Evolutionary conservation across 2,888 invertebrate species (phyloP).

Genomic region (Gonocerus acuteangulatus): DNA sequence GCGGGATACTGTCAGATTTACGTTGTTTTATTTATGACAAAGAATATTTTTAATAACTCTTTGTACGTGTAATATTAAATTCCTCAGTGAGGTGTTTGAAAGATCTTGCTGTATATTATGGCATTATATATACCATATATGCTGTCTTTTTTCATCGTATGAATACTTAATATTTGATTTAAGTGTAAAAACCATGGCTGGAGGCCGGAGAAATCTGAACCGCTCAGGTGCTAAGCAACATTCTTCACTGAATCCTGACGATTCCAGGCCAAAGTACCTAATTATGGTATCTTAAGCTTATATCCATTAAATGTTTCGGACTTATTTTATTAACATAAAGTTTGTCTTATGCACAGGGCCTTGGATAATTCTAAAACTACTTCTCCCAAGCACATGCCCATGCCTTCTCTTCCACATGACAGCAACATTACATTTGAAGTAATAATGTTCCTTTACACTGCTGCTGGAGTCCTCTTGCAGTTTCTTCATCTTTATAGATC

Average conservation of each 20-base stretch:
- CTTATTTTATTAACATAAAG: not conserved
- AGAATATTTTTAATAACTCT: too few species aligned
- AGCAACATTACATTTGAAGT: conserved; percentile 78
- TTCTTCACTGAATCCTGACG: conserved; percentile 30
- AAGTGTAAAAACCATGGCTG: too few species aligned
- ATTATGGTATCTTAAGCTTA: too few species aligned
- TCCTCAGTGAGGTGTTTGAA: too few species aligned
- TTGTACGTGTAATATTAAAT: too few species aligned
- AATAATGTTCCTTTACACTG: conserved; percentile 71
- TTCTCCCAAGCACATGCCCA: conserved; percentile 70
- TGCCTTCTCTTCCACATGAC: conserved; percentile 68
- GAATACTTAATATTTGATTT: too few species aligned
- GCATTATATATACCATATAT: too few species aligned
- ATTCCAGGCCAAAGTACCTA: conserved; percentile 35
- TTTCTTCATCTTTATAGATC: conserved; percentile 91
- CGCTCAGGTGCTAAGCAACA: conserved; percentile 35
- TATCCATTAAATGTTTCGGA: too few species aligned
- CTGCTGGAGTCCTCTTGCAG: conserved; percentile 74
- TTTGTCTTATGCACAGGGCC: not conserved
- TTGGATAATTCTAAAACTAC: conserved; percentile 26
- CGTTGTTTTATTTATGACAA: too few species aligned
- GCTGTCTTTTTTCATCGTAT: too few species aligned
- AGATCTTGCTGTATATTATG: too few species aligned
- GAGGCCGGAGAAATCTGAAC: conserved; percentile 35
- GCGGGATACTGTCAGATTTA: too few species aligned